phyloP scores from a whole-genome alignment of 2,113 vertebrate species.

The Edolisoma coerulescens region DNA sequence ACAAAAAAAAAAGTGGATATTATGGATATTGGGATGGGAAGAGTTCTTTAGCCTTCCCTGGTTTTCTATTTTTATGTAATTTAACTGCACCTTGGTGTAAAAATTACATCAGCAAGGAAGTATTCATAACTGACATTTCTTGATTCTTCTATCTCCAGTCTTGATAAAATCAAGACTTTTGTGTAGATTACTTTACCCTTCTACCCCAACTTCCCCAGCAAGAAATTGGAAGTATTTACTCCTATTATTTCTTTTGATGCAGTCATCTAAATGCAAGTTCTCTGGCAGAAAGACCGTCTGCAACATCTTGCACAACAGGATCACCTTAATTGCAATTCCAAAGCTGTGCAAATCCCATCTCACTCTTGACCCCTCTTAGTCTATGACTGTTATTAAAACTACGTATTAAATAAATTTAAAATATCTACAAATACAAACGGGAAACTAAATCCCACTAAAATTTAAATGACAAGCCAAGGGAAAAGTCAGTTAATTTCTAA shows the following conservation, averaged over 20 bases:
- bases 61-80: not conserved
- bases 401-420: not conserved
- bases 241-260: not conserved
- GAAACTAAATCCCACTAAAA: not conserved
- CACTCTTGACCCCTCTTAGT: not conserved
- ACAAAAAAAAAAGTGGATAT: not conserved
- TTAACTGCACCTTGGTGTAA: not conserved
- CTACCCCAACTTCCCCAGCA: not conserved
- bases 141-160: not conserved
- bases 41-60: not conserved
- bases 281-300: not conserved
- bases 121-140: not conserved
- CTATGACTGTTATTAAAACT: not conserved
- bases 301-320: not conserved
- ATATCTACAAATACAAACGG: not conserved
- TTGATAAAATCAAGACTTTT: not conserved
- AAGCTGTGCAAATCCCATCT: not conserved
- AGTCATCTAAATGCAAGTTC: not conserved
- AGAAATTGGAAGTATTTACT: not conserved
- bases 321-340: not conserved
- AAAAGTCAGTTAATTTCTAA: not conserved
- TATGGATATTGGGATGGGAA: not conserved
- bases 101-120: not conserved
- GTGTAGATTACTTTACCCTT: not conserved
- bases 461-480: not conserved